Evolutionary conservation across 2,113 vertebrate genomes (phyloP).

Genomic region (Cyphomyrus discorhynchus): DNA sequence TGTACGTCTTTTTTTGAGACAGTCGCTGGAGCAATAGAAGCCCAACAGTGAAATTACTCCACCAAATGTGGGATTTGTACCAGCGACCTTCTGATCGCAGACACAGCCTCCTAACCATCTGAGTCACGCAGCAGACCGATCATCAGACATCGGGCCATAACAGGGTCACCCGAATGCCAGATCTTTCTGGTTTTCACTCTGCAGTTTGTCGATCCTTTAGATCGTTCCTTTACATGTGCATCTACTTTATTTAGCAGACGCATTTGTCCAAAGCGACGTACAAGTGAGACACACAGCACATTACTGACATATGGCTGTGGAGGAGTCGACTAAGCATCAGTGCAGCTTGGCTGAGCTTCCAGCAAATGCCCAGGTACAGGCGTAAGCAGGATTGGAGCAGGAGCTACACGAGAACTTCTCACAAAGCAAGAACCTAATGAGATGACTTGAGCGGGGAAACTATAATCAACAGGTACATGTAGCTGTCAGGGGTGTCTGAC

Average conservation of each 20-base stretch:
- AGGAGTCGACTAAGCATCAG: background rate
- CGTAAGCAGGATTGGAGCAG: background rate
- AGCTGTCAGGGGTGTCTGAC: constrained; percentile 32
- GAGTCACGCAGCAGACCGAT: no score
- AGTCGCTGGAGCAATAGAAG: no score
- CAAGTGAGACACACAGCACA: background rate
- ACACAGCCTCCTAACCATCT: no score
- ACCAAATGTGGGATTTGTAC: no score
- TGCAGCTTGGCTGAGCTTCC: background rate
- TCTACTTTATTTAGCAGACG: background rate
- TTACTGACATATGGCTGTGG: background rate
- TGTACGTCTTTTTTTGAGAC: no score
- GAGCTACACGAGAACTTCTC: background rate
- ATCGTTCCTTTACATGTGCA: background rate
- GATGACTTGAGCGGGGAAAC: background rate
- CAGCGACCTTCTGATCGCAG: no score
- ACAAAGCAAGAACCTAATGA: background rate
- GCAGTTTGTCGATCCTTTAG: background rate
- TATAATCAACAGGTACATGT: background rate
- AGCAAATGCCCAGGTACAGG: background rate
- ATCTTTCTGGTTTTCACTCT: background rate
- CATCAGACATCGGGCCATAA: no score
- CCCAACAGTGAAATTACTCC: no score
- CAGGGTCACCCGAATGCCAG: no score
- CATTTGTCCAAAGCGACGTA: background rate